Evolutionary conservation across 2,113 vertebrate species (phyloP).

Genomic region (Emberiza fucata): DNA sequence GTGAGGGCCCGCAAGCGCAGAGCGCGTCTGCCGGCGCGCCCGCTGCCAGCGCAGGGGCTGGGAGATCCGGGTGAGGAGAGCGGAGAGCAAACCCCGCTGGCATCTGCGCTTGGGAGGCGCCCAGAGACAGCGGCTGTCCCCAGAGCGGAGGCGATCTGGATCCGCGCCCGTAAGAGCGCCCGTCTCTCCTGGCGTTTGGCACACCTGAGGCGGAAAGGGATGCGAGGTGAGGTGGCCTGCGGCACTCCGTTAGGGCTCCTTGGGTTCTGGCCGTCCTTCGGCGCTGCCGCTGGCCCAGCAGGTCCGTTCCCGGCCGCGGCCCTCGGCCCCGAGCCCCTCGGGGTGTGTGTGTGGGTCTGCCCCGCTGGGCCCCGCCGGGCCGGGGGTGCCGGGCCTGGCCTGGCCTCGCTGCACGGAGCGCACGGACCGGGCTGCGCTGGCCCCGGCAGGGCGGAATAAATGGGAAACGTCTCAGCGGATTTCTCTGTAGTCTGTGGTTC

Average conservation of each 20-base stretch:
- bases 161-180: neutral
- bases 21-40: fast-evolving
- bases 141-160: fast-evolving
- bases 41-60: neutral
- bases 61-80: neutral
- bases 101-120: fast-evolving
- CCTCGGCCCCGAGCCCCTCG: fast-evolving
- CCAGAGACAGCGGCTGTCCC: neutral
- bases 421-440: fast-evolving
- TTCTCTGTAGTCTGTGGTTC: neutral
- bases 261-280: neutral
- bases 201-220: neutral
- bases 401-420: fast-evolving
- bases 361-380: neutral
- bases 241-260: neutral
- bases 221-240: neutral
- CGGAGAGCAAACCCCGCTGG: fast-evolving
- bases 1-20: neutral
- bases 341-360: neutral
- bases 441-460: fast-evolving
- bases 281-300: neutral
- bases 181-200: neutral
- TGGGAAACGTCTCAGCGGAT: fast-evolving
- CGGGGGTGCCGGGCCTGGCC: neutral
- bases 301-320: fast-evolving